Evolutionary conservation across 2,888 invertebrate species (phyloP).

Genomic region (Baccha elongata): DNA sequence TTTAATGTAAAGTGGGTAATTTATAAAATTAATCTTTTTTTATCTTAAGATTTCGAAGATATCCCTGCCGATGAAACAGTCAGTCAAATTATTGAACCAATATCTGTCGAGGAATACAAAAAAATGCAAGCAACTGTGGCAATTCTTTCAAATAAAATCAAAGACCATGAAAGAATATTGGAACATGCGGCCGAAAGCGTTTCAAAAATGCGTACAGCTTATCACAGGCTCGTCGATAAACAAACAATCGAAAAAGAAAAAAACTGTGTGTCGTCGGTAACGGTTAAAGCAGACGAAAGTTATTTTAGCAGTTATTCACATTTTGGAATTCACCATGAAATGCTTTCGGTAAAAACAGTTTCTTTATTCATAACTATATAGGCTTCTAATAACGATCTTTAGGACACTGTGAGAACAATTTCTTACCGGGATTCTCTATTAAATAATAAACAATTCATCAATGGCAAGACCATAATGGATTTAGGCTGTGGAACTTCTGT

Average conservation of each 20-base stretch:
- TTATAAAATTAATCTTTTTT: not conserved
- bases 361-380: too few relatives aligned
- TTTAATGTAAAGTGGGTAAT: conserved; percentile 83
- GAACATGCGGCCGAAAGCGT: conserved; percentile 84
- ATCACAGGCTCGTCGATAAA: conserved; percentile 77
- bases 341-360: conserved; percentile 88
- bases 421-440: conserved; percentile 93
- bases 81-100: conserved; percentile 3
- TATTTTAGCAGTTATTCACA: conserved; percentile 94
- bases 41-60: conserved; percentile 46
- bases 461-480: conserved; percentile 92
- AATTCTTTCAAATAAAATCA: conserved; percentile 82
- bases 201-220: conserved; percentile 78
- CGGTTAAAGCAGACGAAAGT: conserved; percentile 86
- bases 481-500: conserved; percentile 99
- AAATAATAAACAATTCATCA: conserved; percentile 87
- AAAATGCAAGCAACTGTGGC: conserved; percentile 45
- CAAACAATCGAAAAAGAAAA: conserved; percentile 44
- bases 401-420: conserved; percentile 93
- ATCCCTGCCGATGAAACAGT: conserved; percentile 37
- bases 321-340: conserved; percentile 96
- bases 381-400: conserved; percentile 36
- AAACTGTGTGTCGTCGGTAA: conserved; percentile 76
- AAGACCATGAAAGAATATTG: conserved; percentile 85
- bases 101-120: conserved; percentile 49